A percentile compares a stretch with the other conserved stretches of the same genome.
Conservation (phyloP, 2,113 vertebrate species). For the Archilochus colubris region DNA sequence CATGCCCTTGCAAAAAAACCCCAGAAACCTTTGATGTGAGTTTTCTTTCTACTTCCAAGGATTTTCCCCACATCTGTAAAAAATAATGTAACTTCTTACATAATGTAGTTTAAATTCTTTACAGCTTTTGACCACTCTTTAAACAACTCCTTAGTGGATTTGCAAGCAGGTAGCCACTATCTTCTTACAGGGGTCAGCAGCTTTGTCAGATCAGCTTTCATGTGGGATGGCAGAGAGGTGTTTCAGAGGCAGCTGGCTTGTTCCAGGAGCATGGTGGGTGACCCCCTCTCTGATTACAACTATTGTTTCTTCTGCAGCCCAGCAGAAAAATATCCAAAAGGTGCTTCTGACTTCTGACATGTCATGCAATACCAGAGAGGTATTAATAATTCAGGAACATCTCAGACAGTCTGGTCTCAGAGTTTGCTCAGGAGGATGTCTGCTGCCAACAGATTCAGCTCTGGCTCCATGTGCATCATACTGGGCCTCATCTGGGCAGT, state of each 20-base stretch:
- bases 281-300: not conserved
- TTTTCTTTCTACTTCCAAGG: not conserved
- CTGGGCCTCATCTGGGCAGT: not conserved
- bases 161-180: not conserved
- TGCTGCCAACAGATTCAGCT: not conserved
- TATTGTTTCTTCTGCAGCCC: not conserved
- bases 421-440: not conserved
- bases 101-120: not conserved
- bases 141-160: not conserved
- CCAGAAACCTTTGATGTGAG: not conserved
- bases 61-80: not conserved
- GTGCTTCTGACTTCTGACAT: not conserved
- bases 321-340: not conserved
- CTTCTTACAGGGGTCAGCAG: not conserved
- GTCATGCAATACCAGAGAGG: not conserved
- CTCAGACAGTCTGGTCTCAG: not conserved
- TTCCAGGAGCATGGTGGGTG: not conserved
- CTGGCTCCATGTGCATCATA: not conserved
- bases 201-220: not conserved
- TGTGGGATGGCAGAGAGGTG: not conserved
- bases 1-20: too few species aligned
- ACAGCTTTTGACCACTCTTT: not conserved
- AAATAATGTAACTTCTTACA: too few species aligned
- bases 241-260: not conserved
- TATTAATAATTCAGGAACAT: not conserved